These are phyloP conservation scores for Intellagama lesueurii DNA, from an alignment of 2,797 vertebrate species.

Conservation along the genomic window DNA sequence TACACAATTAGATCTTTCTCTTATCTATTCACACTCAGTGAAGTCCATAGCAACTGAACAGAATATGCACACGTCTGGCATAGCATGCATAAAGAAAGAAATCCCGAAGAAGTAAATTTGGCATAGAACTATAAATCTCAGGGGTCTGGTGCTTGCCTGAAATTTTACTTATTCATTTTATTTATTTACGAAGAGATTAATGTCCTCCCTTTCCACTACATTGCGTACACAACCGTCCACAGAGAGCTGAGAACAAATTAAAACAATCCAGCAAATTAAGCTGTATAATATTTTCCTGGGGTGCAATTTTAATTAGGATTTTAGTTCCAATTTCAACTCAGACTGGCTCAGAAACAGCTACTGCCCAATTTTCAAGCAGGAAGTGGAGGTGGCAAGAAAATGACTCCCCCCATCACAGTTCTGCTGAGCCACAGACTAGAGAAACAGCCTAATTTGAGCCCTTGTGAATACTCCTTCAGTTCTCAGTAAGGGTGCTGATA, in stretches of 20 bases:
- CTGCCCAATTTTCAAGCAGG: neutral
- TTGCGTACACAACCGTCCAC: too few species aligned
- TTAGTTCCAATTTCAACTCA: conserved; percentile 4
- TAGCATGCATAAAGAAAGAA: neutral
- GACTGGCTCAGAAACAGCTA: neutral
- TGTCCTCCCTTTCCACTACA: neutral
- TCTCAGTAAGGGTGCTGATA: neutral
- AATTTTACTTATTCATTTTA: neutral
- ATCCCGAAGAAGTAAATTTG: neutral
- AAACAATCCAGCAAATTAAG: conserved; percentile 7
- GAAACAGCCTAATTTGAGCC: neutral
- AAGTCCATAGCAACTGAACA: neutral
- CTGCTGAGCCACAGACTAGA: neutral
- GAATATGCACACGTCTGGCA: neutral
- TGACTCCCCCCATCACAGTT: too few species aligned
- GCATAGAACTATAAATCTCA: neutral
- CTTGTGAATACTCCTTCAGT: neutral
- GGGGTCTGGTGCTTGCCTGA: neutral
- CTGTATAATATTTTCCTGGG: neutral
- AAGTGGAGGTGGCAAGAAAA: too few species aligned
- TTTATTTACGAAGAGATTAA: neutral
- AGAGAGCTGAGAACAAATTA: neutral
- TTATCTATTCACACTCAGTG: too few species aligned
- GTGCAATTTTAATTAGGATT: neutral
- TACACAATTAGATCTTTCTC: too few species aligned